These are phyloP conservation scores for Meriones unguiculatus DNA, from an alignment of 2,113 vertebrate species.

Conservation along the genomic window DNA sequence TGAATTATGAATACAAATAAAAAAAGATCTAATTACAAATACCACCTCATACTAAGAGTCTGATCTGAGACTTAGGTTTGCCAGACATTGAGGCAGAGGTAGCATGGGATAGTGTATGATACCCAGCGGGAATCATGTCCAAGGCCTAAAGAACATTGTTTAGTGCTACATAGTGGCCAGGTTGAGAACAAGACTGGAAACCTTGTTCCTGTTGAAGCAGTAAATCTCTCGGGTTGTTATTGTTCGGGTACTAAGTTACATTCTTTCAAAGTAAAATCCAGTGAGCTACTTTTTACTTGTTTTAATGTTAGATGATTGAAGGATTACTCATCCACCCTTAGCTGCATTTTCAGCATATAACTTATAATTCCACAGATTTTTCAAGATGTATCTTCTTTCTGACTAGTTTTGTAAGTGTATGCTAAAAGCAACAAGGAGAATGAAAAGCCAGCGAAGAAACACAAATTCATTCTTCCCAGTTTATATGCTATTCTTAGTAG, in stretches of 20 bases:
- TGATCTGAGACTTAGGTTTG: neutral
- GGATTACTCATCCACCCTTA: too few species aligned
- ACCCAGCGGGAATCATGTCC: neutral
- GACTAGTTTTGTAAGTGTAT: neutral
- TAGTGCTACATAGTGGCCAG: neutral
- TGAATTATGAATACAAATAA: neutral
- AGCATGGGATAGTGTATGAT: neutral
- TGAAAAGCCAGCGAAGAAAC: neutral
- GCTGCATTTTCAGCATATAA: neutral
- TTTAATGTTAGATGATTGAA: neutral
- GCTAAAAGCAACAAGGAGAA: neutral
- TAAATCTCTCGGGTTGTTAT: conserved; percentile 27
- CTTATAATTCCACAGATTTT: neutral
- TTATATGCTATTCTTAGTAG: neutral
- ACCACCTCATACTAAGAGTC: neutral
- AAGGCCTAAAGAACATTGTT: neutral
- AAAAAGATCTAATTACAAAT: neutral
- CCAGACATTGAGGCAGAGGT: neutral
- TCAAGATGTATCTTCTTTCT: neutral
- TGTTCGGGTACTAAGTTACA: conserved; percentile 37
- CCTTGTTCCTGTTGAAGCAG: neutral
- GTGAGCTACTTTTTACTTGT: neutral
- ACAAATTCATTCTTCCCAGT: neutral
- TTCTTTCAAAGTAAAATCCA: conserved; percentile 35
- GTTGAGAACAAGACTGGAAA: neutral